These are phyloP conservation scores for Diachasma alloeum DNA, from an alignment of 1,140 invertebrate genomes.

Conservation along the genomic window DNA sequence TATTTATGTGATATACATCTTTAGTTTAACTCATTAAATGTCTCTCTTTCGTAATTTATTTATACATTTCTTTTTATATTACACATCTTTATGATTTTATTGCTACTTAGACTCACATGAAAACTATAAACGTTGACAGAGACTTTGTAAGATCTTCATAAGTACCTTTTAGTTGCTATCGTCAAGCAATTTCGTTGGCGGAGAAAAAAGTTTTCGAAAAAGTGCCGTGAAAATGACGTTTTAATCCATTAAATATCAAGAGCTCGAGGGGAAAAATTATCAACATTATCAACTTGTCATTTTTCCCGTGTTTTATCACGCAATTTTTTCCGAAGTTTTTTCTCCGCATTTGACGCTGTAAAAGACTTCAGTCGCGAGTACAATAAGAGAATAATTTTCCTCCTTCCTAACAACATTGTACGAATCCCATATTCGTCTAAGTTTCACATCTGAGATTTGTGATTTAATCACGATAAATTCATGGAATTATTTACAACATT, in stretches of 20 bases:
- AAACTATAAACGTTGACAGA: not conserved
- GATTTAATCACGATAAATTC: not conserved
- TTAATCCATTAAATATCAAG: too few relatives aligned
- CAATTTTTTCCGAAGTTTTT: too few relatives aligned
- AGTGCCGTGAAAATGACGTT: too few relatives aligned
- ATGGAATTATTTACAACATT: not conserved
- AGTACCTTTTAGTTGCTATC: conserved; percentile 6
- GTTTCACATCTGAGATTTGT: not conserved
- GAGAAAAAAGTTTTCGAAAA: too few relatives aligned
- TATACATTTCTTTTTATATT: conserved; percentile 25
- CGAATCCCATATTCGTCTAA: not conserved
- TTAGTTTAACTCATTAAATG: not conserved
- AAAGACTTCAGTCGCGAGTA: conserved; percentile 26
- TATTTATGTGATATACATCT: conserved; percentile 38
- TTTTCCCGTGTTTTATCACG: too few relatives aligned
- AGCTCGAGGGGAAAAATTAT: too few relatives aligned
- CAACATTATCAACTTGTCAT: too few relatives aligned
- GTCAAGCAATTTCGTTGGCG: not conserved
- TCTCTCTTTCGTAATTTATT: conserved; percentile 23
- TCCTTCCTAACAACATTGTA: not conserved
- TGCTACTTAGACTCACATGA: not conserved
- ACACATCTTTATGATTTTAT: conserved; percentile 31
- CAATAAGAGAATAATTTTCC: not conserved
- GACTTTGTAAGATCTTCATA: not conserved
- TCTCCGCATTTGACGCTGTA: not conserved